Conservation (phyloP, 2,113 vertebrate genomes). For the Naja naja region DNA sequence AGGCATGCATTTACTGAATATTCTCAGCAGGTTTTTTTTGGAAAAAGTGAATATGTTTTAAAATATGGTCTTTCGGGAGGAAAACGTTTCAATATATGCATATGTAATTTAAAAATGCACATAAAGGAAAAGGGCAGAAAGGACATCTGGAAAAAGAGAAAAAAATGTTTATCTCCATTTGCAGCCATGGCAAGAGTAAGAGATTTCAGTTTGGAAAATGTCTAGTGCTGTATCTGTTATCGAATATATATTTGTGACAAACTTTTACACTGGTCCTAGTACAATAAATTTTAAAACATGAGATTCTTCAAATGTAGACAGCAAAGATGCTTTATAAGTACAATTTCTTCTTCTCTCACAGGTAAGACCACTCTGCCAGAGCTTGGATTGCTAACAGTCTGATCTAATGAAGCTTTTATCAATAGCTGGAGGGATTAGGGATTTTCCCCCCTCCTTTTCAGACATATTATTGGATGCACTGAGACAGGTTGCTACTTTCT, state of each 20-base stretch:
- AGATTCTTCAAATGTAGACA: constrained; percentile 14
- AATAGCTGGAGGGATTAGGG: constrained; percentile 4
- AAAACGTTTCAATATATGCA: not conserved
- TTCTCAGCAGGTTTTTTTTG: not conserved
- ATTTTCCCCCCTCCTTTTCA: not conserved
- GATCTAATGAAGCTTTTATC: constrained; percentile 11
- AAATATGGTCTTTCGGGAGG: not conserved
- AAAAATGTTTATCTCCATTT: not conserved
- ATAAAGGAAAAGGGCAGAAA: not conserved
- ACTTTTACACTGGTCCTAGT: not conserved
- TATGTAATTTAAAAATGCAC: not conserved
- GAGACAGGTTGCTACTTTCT: not conserved
- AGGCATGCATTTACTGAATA: not conserved
- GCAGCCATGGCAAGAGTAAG: not conserved
- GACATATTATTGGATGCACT: not conserved
- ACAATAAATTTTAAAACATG: not conserved
- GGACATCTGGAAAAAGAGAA: not conserved
- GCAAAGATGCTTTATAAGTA: constrained; percentile 2
- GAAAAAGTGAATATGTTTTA: not conserved
- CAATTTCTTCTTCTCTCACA: not conserved
- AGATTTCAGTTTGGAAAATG: not conserved
- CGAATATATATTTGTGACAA: not conserved
- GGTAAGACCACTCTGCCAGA: constrained; percentile 1
- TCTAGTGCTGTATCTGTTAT: accelerated
- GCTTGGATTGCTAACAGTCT: not conserved